Evolutionary conservation across 2,113 vertebrate species (phyloP).

Genomic region (Proteles cristata): DNA sequence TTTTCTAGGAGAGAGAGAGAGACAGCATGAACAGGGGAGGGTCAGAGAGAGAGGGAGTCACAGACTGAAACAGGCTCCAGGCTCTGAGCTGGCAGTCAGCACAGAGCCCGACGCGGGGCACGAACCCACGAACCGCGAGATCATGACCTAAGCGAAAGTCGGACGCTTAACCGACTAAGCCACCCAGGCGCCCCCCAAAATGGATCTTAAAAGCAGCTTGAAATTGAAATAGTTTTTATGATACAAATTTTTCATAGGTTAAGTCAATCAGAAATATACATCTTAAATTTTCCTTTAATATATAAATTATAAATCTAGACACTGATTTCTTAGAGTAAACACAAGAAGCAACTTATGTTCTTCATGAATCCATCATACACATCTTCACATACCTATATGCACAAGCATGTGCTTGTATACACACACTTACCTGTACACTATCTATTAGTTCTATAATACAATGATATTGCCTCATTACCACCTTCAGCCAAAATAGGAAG

Average conservation of each 20-base stretch:
- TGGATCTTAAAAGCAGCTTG: conserved; percentile 19
- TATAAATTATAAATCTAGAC: conserved; percentile 13
- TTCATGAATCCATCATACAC: neutral
- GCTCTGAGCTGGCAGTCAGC: no score
- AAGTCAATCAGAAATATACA: conserved; percentile 35
- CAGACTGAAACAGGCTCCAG: no score
- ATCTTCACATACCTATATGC: neutral
- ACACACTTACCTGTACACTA: neutral
- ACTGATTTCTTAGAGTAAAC: conserved; percentile 12
- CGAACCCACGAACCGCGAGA: no score
- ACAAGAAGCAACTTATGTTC: neutral
- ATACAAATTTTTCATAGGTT: conserved; percentile 6
- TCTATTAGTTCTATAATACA: neutral
- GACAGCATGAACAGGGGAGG: no score
- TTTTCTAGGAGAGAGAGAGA: no score
- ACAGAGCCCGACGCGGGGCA: no score
- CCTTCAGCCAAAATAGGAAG: neutral
- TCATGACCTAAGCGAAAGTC: no score
- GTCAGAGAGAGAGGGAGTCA: no score
- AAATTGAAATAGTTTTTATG: neutral
- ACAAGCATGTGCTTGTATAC: neutral
- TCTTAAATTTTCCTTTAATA: conserved; percentile 15
- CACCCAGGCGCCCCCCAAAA: no score
- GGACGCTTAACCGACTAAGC: no score
- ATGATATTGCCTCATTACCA: neutral